These are phyloP conservation scores for Sinocyclocheilus maitianheensis DNA, from an alignment of 2,113 vertebrate genomes.

Conservation along the genomic window DNA sequence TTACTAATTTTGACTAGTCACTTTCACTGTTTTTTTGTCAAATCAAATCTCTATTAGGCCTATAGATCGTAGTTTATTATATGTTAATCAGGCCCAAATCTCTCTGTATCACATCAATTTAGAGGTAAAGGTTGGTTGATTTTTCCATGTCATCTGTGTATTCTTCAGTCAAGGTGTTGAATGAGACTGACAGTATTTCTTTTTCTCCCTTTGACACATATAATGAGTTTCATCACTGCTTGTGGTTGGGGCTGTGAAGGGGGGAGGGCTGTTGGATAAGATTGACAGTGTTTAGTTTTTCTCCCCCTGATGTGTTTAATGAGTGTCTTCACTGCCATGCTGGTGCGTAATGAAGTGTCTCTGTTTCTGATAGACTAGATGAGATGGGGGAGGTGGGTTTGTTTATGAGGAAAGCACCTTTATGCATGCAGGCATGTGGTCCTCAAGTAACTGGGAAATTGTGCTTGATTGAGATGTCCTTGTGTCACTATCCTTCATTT, in stretches of 20 bases:
- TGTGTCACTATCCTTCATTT: slow-evolving; percentile 3
- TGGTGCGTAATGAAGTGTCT: slow-evolving; percentile 30
- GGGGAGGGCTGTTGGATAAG: slow-evolving; percentile 16
- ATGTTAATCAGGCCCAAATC: background rate
- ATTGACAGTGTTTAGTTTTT: slow-evolving; percentile 12
- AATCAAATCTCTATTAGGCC: background rate
- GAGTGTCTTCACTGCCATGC: slow-evolving; percentile 30
- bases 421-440: background rate
- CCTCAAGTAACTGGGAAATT: slow-evolving; percentile 28
- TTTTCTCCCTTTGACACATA: background rate
- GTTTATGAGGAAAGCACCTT: background rate
- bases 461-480: slow-evolving; percentile 33
- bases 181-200: background rate
- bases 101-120: slow-evolving; percentile 17
- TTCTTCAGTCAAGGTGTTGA: background rate
- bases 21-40: background rate
- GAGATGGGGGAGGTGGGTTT: background rate
- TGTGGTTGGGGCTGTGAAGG: background rate
- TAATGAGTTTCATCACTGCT: slow-evolving; percentile 18
- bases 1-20: background rate
- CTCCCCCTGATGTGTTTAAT: slow-evolving; percentile 46
- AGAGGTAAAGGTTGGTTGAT: background rate
- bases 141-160: background rate
- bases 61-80: background rate
- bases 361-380: slow-evolving; percentile 1